Evolutionary conservation across 2,888 invertebrate species (phyloP).

Genomic region (Patella caerulea): DNA sequence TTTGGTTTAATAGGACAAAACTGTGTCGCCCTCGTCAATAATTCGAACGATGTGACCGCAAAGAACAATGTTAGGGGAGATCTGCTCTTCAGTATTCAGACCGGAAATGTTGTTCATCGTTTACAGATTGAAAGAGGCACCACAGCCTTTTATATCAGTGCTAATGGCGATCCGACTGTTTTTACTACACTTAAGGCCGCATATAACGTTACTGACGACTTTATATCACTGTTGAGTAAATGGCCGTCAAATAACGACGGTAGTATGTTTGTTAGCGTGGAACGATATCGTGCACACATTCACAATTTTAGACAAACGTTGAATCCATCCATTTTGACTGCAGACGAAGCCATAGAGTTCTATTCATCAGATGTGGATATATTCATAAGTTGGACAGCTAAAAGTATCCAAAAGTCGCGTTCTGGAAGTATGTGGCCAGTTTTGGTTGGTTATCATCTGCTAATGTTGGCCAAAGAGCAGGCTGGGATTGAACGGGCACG

Average conservation of each 20-base stretch:
- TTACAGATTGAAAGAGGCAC: slow-evolving; percentile 57
- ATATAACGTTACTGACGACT: neutral
- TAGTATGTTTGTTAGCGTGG: slow-evolving; percentile 24
- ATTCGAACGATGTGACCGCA: slow-evolving; percentile 12
- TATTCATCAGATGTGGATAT: slow-evolving; percentile 44
- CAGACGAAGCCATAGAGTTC: slow-evolving; percentile 39
- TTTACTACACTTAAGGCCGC: neutral
- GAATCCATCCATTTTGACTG: slow-evolving; percentile 27
- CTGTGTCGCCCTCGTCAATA: slow-evolving; percentile 23
- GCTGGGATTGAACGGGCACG: slow-evolving; percentile 56
- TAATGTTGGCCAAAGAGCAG: slow-evolving; percentile 54
- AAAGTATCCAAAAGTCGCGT: slow-evolving; percentile 38
- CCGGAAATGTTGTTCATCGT: slow-evolving; percentile 46
- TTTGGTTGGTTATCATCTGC: slow-evolving; percentile 53
- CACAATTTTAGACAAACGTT: slow-evolving; percentile 27
- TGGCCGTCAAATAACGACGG: slow-evolving; percentile 25
- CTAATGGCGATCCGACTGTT: slow-evolving; percentile 32
- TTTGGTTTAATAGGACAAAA: slow-evolving; percentile 35
- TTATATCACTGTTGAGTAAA: neutral
- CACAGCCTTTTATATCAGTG: slow-evolving; percentile 50
- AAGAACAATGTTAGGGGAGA: slow-evolving; percentile 29
- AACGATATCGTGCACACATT: slow-evolving; percentile 25
- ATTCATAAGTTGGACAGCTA: slow-evolving; percentile 46
- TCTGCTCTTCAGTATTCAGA: slow-evolving; percentile 46
- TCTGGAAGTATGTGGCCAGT: slow-evolving; percentile 45